Conservation (phyloP, 2,888 invertebrate genomes). For the Mythimna lalbum region DNA sequence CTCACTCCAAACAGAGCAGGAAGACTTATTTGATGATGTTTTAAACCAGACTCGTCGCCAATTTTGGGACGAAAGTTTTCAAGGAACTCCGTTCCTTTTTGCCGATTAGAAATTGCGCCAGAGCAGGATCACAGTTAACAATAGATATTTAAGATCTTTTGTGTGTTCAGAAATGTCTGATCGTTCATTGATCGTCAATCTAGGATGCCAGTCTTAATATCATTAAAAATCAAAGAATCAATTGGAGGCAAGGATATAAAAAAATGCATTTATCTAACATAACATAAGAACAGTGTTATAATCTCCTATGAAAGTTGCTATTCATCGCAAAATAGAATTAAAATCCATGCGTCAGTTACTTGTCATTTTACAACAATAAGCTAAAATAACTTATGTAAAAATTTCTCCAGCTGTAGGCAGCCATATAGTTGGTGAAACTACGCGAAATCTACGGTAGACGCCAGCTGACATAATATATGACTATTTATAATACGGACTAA, state of each 20-base stretch:
- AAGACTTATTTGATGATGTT: too few relatives aligned
- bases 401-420: conserved; percentile 2
- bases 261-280: background rate
- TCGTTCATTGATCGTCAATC: too few relatives aligned
- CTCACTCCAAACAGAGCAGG: too few relatives aligned
- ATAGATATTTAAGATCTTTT: too few relatives aligned
- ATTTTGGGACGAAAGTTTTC: too few relatives aligned
- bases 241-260: background rate
- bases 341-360: conserved; percentile 30
- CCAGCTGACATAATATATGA: conserved; percentile 6
- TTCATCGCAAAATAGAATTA: conserved; percentile 35
- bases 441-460: conserved; percentile 31
- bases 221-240: too few relatives aligned
- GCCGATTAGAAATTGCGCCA: background rate
- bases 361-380: conserved; percentile 46
- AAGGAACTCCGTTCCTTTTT: background rate
- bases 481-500: background rate
- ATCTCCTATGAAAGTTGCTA: conserved; percentile 33
- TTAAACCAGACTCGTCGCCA: too few relatives aligned
- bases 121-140: too few relatives aligned
- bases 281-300: background rate
- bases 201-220: too few relatives aligned
- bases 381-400: conserved; percentile 42
- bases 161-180: too few relatives aligned
- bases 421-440: conserved; percentile 34